phyloP scores from a whole-genome alignment of 2,113 vertebrate species.

The Xerus inauris region DNA sequence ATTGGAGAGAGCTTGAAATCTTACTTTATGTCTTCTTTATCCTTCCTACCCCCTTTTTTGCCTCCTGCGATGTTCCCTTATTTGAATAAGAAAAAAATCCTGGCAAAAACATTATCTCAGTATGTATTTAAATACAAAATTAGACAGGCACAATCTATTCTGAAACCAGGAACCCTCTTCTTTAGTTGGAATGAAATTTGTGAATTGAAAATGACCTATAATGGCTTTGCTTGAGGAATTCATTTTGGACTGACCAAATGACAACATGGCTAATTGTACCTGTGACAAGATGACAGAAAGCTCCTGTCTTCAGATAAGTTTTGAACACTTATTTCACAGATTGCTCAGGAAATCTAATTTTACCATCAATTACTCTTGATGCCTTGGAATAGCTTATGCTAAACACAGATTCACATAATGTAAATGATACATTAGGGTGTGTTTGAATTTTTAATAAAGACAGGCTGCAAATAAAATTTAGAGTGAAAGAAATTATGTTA shows the following conservation, averaged over 20 bases:
- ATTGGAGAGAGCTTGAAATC: background rate
- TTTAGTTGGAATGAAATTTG: background rate
- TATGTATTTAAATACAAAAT: background rate
- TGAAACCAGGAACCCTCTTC: background rate
- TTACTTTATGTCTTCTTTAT: background rate
- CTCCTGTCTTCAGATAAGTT: background rate
- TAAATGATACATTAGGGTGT: slow-evolving; percentile 22
- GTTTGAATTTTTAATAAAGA: slow-evolving; percentile 44
- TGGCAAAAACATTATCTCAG: background rate
- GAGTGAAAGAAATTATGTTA: background rate
- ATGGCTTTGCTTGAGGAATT: background rate
- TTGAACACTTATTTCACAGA: background rate
- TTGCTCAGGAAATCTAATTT: slow-evolving; percentile 1
- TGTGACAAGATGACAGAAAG: background rate
- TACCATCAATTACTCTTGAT: background rate
- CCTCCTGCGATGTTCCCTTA: background rate
- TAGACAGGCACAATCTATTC: background rate
- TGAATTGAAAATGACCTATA: background rate
- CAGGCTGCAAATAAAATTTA: background rate
- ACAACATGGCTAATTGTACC: background rate
- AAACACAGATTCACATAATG: background rate
- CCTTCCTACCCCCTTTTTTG: background rate
- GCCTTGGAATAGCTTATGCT: slow-evolving; percentile 12
- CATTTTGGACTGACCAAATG: background rate
- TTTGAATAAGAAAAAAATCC: background rate